Percentiles rank a stretch among this genome's conserved stretches.
phyloP scores from a whole-genome alignment of 2,888 invertebrate genomes.

The Hydrotaea cyrtoneurina region DNA sequence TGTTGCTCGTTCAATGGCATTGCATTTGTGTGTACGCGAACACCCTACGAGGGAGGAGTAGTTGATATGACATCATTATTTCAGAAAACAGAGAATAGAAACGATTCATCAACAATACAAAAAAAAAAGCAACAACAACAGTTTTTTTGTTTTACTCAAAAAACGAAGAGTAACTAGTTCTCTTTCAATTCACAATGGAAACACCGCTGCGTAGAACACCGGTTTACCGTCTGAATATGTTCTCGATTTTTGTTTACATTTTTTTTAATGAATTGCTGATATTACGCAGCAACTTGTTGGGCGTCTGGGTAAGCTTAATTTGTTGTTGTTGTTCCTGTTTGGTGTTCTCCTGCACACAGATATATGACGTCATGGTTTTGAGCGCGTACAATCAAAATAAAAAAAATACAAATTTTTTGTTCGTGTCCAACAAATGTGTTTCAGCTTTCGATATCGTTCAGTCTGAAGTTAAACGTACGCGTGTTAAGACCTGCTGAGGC shows the following conservation, averaged over 20 bases:
- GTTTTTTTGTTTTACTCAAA: too few species aligned
- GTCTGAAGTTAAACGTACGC: conserved; percentile 77
- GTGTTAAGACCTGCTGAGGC: conserved; percentile 71
- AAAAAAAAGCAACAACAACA: too few species aligned
- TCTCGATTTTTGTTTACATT: conserved; percentile 36
- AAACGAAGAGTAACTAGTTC: too few species aligned
- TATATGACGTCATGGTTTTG: conserved; percentile 56
- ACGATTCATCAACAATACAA: too few species aligned
- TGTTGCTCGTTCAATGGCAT: conserved; percentile 2
- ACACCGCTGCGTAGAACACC: background rate
- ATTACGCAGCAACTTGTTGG: conserved; percentile 52
- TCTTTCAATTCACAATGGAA: too few species aligned
- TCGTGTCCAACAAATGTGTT: conserved; percentile 34
- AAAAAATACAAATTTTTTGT: conserved; percentile 57
- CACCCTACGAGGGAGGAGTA: too few species aligned
- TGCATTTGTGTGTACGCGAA: background rate
- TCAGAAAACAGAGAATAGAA: background rate
- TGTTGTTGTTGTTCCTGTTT: conserved; percentile 39
- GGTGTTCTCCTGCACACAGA: conserved; percentile 25
- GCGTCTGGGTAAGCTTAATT: conserved; percentile 1
- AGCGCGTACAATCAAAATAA: conserved; percentile 51
- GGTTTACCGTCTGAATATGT: background rate
- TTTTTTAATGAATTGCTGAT: conserved; percentile 6
- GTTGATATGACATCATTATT: conserved; percentile 25
- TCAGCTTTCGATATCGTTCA: conserved; percentile 73